Percentiles rank a stretch among this genome's conserved stretches.
These are phyloP conservation scores for Ethmia dodecea DNA, from an alignment of 2,888 invertebrate genomes.

Conservation along the genomic window DNA sequence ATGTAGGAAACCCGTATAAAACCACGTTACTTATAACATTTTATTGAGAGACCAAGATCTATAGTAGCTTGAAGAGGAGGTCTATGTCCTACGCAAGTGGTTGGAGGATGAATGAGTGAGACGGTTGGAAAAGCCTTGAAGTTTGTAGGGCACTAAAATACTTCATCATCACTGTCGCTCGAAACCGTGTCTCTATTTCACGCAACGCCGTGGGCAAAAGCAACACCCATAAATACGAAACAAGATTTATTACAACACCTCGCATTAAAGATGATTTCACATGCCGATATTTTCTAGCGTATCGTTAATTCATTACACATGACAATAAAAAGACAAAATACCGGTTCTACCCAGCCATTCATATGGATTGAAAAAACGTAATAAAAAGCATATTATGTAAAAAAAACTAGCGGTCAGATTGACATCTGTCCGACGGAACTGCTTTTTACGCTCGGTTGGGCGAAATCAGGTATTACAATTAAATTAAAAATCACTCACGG, in stretches of 20 bases:
- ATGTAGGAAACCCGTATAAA: no score
- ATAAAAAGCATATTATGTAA: constrained; percentile 20
- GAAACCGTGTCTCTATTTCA: no score
- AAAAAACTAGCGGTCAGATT: constrained; percentile 51
- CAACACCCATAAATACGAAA: no score
- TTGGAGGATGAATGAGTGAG: no score
- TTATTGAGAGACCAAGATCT: no score
- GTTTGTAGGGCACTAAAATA: no score
- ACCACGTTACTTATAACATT: no score
- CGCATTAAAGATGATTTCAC: constrained; percentile 31
- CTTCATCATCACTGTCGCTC: no score
- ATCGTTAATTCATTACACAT: constrained; percentile 55
- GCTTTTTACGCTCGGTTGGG: constrained; percentile 56
- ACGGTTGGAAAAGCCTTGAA: no score
- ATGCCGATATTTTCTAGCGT: constrained; percentile 43
- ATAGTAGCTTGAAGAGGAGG: no score
- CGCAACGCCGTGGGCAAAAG: no score
- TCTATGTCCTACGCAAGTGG: no score
- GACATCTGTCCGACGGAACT: constrained; percentile 63
- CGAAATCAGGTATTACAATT: constrained; percentile 76
- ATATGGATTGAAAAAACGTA: constrained; percentile 26
- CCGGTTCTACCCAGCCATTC: constrained; percentile 31
- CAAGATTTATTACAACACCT: constrained; percentile 15
- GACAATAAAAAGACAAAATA: constrained; percentile 55
- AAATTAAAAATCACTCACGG: constrained; percentile 73